Evolutionary conservation across 1,140 invertebrate genomes (phyloP), one percentile per base, ranked within the genome.

Genomic region (Tetranychus urticae): DNA sequence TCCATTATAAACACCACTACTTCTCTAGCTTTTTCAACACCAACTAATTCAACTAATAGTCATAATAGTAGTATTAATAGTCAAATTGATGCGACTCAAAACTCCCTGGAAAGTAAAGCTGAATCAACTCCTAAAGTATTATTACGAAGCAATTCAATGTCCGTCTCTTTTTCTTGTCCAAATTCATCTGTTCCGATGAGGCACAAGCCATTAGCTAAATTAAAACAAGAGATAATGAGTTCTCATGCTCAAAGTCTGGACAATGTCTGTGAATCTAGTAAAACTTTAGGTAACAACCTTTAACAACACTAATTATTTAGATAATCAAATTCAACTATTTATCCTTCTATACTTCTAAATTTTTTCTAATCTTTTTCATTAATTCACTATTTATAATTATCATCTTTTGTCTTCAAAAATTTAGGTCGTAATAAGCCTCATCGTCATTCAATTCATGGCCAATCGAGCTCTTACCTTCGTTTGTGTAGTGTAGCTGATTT

Each of bases 381-480:
- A 47, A 47, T 46, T 46, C 45, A 50, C 50, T 52, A 52, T 52
- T 23, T 6, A 42, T 42, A 5, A 42, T 37, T 35, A 8, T 58
- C 23, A 39, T 10, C 56, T 58, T 39, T 36, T 39, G 5, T 23
- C 23, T 23, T 23, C 23, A 23, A 5, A 42, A 42, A 42, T 34
- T 31, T n/a, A 62, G 54, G 61, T 39, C 39, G 46, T n/a, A 36
- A 61, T 48, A 55, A 81, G 73, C 84, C 83, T 75, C 85, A 88
- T 77, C 82, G 86, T 74, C 86, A 88, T 83, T 87, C 85, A 80
- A 85, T 88, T 79, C 84, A 84, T 74, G 84, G 84, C 76, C 85
- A 88, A 80, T 84, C 87, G 80, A 86, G 81, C 78, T 85, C 85
- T 78, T 85, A 85, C 78, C 83, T 86, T 78, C 81, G 67, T 33